Evolutionary conservation across 2,113 vertebrate species (phyloP).

Genomic region (Hemiscyllium ocellatum): DNA sequence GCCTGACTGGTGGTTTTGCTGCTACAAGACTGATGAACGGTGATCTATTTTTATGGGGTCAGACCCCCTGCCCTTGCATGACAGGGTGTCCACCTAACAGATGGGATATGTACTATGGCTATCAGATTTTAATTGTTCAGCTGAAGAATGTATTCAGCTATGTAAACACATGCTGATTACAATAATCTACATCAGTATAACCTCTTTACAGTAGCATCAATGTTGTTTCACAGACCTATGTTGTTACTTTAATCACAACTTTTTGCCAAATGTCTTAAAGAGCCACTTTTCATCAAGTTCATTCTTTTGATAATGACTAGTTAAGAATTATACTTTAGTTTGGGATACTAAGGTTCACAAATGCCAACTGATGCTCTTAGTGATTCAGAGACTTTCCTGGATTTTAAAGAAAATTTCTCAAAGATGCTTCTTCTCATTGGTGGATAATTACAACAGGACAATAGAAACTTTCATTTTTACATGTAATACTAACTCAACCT

Average conservation of each 20-base stretch:
- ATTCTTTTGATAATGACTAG: neutral
- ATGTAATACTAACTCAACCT: constrained; percentile 7
- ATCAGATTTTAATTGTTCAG: constrained; percentile 28
- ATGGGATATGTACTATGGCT: neutral
- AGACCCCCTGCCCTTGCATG: neutral
- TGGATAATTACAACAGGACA: neutral
- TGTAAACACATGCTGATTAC: neutral
- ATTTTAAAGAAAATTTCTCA: neutral
- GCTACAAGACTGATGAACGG: neutral
- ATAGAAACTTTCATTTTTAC: neutral
- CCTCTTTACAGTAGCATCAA: neutral
- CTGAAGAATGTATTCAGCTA: neutral
- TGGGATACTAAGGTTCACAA: neutral
- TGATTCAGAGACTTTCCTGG: neutral
- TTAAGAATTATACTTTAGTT: neutral
- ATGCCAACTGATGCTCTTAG: neutral
- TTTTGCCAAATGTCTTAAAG: neutral
- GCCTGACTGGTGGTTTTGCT: neutral
- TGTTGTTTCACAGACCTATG: neutral
- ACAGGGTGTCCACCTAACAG: neutral
- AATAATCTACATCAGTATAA: neutral
- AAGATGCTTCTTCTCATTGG: neutral
- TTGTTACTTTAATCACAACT: neutral
- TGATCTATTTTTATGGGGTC: constrained; percentile 15
- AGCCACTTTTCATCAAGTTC: neutral